phyloP scores from a whole-genome alignment of 2,888 invertebrate species.

The Vesta saturnalis region DNA sequence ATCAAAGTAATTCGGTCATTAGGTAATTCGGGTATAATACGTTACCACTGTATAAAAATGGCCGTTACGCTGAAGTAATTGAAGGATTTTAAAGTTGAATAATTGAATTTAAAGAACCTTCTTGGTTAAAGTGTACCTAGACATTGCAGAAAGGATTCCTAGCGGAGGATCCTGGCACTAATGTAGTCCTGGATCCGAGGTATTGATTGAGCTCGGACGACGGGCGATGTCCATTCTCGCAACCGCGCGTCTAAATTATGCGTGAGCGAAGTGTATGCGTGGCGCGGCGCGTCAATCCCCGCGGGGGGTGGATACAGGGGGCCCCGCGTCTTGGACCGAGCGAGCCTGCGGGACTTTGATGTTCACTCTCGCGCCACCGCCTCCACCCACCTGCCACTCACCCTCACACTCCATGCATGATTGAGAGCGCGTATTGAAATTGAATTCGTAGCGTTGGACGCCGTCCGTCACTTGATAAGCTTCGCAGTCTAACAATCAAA shows the following conservation, averaged over 20 bases:
- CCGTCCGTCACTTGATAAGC: slow-evolving; percentile 55
- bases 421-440: slow-evolving; percentile 64
- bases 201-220: slow-evolving; percentile 62
- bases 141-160: slow-evolving; percentile 38
- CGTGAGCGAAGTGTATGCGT: slow-evolving; percentile 63
- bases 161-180: slow-evolving; percentile 41
- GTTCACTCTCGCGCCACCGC: slow-evolving; percentile 52
- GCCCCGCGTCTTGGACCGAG: slow-evolving; percentile 42
- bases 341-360: slow-evolving; percentile 51
- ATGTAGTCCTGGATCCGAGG: slow-evolving; percentile 59
- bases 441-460: slow-evolving; percentile 59
- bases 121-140: slow-evolving; percentile 36
- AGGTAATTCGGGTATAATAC: neutral
- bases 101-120: slow-evolving; percentile 36
- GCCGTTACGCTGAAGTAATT: slow-evolving; percentile 29
- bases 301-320: slow-evolving; percentile 32
- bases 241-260: slow-evolving; percentile 64
- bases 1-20: neutral
- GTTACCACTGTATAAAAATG: neutral
- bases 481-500: slow-evolving; percentile 36
- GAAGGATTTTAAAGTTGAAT: slow-evolving; percentile 31
- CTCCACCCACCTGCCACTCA: slow-evolving; percentile 45
- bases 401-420: slow-evolving; percentile 59
- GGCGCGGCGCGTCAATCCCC: slow-evolving; percentile 48
- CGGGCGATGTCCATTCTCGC: slow-evolving; percentile 60